phyloP scores from a whole-genome alignment of 2,797 vertebrate species.

The Karalla daura region DNA sequence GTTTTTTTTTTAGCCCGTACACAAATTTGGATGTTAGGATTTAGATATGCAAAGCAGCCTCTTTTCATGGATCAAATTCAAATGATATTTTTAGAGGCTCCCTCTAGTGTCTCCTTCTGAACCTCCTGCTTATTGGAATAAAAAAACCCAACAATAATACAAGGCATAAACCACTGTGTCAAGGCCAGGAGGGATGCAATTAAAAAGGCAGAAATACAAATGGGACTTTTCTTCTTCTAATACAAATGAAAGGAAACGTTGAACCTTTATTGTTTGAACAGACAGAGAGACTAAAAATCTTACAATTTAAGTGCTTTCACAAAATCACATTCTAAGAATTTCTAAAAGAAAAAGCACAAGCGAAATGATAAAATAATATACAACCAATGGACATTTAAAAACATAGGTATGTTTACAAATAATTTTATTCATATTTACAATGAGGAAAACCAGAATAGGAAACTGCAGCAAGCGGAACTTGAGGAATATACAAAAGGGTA shows the following conservation, averaged over 20 bases:
- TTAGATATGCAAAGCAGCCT: neutral
- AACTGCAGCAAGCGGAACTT: neutral
- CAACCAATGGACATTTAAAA: neutral
- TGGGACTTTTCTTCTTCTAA: neutral
- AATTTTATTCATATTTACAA: slow-evolving; percentile 80
- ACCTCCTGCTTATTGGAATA: neutral
- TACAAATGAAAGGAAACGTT: neutral
- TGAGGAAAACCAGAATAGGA: slow-evolving; percentile 27
- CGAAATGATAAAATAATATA: neutral
- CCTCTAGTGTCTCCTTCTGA: slow-evolving; percentile 4
- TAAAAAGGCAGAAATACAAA: neutral
- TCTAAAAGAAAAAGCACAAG: neutral
- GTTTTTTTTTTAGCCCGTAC: neutral
- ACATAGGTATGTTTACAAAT: neutral
- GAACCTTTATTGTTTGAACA: slow-evolving; percentile 26
- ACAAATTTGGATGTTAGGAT: neutral
- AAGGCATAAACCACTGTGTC: neutral
- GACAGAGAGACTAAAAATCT: neutral
- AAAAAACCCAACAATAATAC: neutral
- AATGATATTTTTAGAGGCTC: neutral
- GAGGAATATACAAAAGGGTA: slow-evolving; percentile 7
- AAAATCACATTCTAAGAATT: neutral
- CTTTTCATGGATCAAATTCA: neutral
- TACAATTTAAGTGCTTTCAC: neutral
- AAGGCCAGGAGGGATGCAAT: neutral